These are phyloP conservation scores for Neomorphus geoffroyi DNA, from an alignment of 2,797 vertebrate genomes.

Conservation along the genomic window DNA sequence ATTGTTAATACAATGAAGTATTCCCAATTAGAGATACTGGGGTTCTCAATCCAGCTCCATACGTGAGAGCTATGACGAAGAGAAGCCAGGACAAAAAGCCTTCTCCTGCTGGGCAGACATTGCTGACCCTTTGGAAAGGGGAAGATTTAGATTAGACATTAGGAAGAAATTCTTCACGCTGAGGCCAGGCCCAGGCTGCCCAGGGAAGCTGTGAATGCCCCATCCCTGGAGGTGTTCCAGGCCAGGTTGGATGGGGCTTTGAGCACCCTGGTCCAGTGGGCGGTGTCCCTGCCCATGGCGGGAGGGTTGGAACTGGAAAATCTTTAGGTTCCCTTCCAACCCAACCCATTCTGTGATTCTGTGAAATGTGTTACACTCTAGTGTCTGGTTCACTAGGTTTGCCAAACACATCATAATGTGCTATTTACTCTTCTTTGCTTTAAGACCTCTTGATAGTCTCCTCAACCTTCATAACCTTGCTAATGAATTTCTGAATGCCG, in stretches of 20 bases:
- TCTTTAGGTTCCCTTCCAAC: no score
- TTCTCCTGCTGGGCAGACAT: neutral
- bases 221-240: no score
- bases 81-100: neutral
- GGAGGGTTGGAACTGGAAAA: no score
- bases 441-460: neutral
- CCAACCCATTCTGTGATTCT: no score
- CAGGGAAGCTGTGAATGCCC: no score
- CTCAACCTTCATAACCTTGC: neutral
- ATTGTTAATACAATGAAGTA: neutral
- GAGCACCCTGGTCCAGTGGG: no score
- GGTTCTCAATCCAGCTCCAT: neutral
- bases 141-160: no score
- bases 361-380: neutral
- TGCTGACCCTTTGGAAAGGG: neutral
- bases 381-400: neutral
- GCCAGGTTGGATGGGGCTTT: no score
- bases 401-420: neutral
- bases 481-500: neutral
- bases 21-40: neutral
- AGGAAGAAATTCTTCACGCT: no score
- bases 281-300: no score
- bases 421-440: neutral
- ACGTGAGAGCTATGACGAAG: neutral
- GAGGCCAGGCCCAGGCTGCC: no score